Percentiles rank a stretch among this genome's conserved stretches.
Evolutionary conservation across 2,888 invertebrate genomes (phyloP).

Genomic region (Lasioglossum vierecki): DNA sequence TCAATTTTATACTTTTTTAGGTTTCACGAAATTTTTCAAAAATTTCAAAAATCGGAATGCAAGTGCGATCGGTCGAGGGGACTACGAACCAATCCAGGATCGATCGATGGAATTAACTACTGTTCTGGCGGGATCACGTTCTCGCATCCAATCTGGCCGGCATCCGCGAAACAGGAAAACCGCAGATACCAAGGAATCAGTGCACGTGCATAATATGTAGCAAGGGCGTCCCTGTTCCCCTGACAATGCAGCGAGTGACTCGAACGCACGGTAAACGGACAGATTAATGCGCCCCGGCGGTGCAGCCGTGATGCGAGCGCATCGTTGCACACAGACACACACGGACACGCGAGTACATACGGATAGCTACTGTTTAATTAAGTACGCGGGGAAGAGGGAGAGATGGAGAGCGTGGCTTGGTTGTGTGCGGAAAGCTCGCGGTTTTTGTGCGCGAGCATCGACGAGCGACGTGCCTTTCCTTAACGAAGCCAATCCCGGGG

Average conservation of each 20-base stretch:
- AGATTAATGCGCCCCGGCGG: conserved; percentile 4
- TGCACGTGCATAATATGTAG: background rate
- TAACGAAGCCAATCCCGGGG: conserved; percentile 78
- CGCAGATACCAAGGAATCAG: conserved; percentile 10
- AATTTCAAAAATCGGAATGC: background rate
- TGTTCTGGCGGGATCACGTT: background rate
- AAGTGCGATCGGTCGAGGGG: background rate
- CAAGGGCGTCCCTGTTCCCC: background rate
- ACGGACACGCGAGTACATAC: background rate
- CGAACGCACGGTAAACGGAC: conserved; percentile 7
- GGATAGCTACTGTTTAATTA: background rate
- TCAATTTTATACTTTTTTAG: too few species aligned
- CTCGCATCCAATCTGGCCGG: background rate
- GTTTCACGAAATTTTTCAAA: too few species aligned
- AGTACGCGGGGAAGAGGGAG: background rate
- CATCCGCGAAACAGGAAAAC: conserved; percentile 9
- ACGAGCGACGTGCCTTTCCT: conserved; percentile 69
- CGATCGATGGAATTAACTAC: background rate
- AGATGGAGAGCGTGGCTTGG: too few species aligned
- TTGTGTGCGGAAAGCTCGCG: conserved; percentile 13
- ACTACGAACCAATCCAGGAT: background rate
- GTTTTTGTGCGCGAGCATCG: conserved; percentile 43
- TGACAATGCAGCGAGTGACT: conserved; percentile 7
- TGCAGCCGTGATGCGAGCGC: background rate
- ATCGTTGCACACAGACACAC: background rate